Base-by-base conservation (phyloP, 2,888 invertebrate species). In the Lithophane socia region DNA sequence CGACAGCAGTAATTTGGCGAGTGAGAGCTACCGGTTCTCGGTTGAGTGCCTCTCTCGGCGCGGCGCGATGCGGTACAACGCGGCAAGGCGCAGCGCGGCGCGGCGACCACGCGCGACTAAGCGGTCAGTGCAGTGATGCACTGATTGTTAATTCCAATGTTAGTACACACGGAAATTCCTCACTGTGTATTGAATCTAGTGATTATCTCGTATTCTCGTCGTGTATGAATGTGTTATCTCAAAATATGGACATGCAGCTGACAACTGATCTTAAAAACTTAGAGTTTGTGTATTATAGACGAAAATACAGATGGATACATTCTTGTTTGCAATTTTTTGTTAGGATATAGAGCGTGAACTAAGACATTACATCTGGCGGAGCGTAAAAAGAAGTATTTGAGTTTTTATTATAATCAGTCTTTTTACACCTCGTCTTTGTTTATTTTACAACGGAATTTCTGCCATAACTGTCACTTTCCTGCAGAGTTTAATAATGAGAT, bases 1-100 rank as follows among this genome's bases (percentile, higher is more conserved):
- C 68, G 84, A 85, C 82, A 77, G 79, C 77, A 84, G 86, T 88
- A 89, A 90, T 90, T 90, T 90, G 82, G 86, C 85, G 89, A 84
- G 77, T 85, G 86, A 88, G 87, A 84, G 87, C 85, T 77, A 72
- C 75, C 86, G 80, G 84, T 87, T 88, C 81, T 88, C 87, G 86
- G 87, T 70, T 86, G 91, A 88, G 79, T 87, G 90, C 83, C 74
- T 68, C 56, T 70, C 56, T n/a, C n/a, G 73, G 49, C 60, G 73
- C 65, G 74, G 44, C 58, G 64, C 47, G 68, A 64, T 47, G 70
- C 72, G 63, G 12, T 37, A 16, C 21, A 54, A 42, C 42, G 44
- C 63, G 73, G 61, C 29, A 47, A 7, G 65, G 24, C 47, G 29
- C 47, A 42, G 54, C 66, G n/a, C 2, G 56, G 52, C 66, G 49